These are phyloP conservation scores for Bedellia somnulentella DNA, from an alignment of 2,888 invertebrate genomes.

Conservation along the genomic window DNA sequence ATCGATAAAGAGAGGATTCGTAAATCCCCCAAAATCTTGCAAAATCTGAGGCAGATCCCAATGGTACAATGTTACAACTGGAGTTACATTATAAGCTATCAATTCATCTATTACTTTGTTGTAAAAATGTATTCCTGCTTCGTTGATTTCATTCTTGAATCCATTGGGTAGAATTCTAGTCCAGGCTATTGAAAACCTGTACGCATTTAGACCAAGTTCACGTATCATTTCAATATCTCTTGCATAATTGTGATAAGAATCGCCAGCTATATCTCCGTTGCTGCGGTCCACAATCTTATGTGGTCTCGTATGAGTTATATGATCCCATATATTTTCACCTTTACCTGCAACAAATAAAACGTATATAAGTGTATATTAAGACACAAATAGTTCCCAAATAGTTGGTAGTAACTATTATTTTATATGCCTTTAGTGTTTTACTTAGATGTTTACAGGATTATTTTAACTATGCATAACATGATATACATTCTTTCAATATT, in stretches of 20 bases:
- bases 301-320: conserved; percentile 23
- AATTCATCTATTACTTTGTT: conserved; percentile 5
- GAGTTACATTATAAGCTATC: conserved; percentile 2
- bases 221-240: conserved; percentile 17
- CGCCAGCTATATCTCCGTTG: conserved; percentile 23
- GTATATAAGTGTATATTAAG: too few species aligned
- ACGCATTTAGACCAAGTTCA: conserved; percentile 5
- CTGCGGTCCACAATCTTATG: conserved; percentile 17
- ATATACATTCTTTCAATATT: too few species aligned
- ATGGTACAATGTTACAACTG: conserved; percentile 16
- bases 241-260: conserved; percentile 20
- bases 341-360: conserved; percentile 6
- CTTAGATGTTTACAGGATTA: too few species aligned
- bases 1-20: conserved; percentile 22
- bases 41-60: conserved; percentile 26
- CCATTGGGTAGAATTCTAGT: conserved; percentile 6
- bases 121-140: conserved; percentile 5
- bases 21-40: conserved; percentile 17
- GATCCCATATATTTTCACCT: conserved; percentile 21
- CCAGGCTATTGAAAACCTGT: conserved; percentile 7
- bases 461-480: too few species aligned
- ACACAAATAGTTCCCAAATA: too few species aligned
- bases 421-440: too few species aligned
- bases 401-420: too few species aligned
- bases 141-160: conserved; percentile 3